Conservation (phyloP, 2,113 vertebrate genomes). For the Antidorcas marsupialis region DNA sequence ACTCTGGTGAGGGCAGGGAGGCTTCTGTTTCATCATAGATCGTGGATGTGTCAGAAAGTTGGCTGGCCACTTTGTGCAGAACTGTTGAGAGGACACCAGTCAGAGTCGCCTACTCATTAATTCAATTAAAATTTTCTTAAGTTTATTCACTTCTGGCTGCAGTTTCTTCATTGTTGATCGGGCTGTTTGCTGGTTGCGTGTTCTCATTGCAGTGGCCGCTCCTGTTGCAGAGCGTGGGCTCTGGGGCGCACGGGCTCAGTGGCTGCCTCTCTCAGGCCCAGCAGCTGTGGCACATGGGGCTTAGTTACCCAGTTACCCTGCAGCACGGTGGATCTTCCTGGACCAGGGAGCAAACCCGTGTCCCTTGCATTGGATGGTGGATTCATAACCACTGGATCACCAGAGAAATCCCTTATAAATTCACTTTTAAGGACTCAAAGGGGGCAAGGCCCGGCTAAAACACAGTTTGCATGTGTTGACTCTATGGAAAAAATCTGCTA, state of each 20-base stretch:
- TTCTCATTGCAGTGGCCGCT: neutral
- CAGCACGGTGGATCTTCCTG: rapidly evolving
- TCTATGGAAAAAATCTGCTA: neutral
- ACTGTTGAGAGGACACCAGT: rapidly evolving
- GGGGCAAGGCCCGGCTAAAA: neutral
- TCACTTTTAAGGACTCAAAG: neutral
- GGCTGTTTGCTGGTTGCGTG: neutral
- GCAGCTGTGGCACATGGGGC: neutral
- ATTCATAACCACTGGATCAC: neutral
- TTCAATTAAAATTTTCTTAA: rapidly evolving
- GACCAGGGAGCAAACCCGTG: neutral
- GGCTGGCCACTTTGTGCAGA: rapidly evolving
- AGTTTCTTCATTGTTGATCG: neutral
- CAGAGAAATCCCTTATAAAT: neutral
- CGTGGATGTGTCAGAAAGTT: rapidly evolving
- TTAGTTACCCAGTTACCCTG: neutral
- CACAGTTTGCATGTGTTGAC: rapidly evolving
- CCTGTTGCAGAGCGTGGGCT: neutral
- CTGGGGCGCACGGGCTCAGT: neutral
- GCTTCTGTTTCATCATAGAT: rapidly evolving
- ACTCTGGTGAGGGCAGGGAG: rapidly evolving
- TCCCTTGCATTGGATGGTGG: neutral
- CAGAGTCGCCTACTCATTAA: neutral
- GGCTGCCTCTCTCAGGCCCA: neutral
- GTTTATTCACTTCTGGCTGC: neutral